phyloP scores from a whole-genome alignment of 2,888 invertebrate genomes.

The Philonicus albiceps region DNA sequence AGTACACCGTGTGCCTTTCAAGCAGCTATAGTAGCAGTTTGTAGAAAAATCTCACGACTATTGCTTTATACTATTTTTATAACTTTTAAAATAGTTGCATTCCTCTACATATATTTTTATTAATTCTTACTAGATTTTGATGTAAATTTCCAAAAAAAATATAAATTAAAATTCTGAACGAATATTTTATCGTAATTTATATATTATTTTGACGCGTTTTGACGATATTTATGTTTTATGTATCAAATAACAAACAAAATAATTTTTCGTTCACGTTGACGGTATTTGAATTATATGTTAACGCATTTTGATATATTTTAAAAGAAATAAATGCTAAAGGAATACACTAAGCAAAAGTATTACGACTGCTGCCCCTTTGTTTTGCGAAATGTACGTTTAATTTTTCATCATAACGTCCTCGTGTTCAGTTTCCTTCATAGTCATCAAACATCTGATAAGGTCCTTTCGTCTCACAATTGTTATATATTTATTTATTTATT shows the following conservation, averaged over 20 bases:
- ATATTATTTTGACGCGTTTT: background rate
- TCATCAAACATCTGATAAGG: conserved; percentile 22
- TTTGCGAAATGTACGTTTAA: background rate
- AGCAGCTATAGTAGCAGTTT: conserved; percentile 38
- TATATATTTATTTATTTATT: background rate
- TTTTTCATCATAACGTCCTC: conserved; percentile 33
- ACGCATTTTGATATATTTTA: background rate
- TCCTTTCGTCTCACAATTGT: background rate
- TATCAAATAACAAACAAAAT: too few relatives aligned
- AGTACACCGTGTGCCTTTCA: background rate
- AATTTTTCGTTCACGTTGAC: background rate
- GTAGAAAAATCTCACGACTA: background rate
- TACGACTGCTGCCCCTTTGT: conserved; percentile 32
- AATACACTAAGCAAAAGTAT: background rate
- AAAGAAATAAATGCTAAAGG: background rate
- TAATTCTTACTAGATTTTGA: too few relatives aligned
- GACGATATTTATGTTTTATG: background rate
- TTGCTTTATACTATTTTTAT: background rate
- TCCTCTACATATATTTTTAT: background rate
- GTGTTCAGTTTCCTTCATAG: conserved; percentile 23
- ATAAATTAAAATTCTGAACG: too few relatives aligned
- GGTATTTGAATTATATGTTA: too few relatives aligned
- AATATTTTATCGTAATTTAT: too few relatives aligned
- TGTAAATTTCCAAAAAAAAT: too few relatives aligned
- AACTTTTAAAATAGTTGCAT: background rate